Evolutionary conservation across 2,797 vertebrate genomes (phyloP).

Genomic region (Hydrocynus forskahlii): DNA sequence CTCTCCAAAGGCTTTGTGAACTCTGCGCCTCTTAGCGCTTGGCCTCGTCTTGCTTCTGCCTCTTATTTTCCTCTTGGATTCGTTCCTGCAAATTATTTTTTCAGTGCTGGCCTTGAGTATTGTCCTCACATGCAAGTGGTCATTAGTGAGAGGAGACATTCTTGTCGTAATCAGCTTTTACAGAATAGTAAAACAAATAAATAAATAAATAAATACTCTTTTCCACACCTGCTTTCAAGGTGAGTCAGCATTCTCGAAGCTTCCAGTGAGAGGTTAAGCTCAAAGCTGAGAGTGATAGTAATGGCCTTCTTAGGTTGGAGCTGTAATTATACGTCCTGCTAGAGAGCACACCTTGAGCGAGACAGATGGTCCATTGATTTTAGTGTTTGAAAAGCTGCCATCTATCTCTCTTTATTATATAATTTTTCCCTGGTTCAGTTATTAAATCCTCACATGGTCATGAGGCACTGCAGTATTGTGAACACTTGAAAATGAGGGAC

Average conservation of each 20-base stretch:
- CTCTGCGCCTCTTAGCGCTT: constrained; percentile 1
- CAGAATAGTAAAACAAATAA: constrained; percentile 27
- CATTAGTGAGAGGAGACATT: constrained; percentile 28
- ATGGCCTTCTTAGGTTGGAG: constrained; percentile 33
- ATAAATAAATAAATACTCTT: not conserved
- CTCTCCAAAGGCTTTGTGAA: not conserved
- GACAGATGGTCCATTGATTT: constrained; percentile 60
- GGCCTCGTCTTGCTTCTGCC: constrained; percentile 4
- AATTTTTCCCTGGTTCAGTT: constrained; percentile 24
- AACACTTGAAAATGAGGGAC: not conserved
- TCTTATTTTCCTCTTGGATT: constrained; percentile 18
- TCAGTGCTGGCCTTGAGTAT: constrained; percentile 16
- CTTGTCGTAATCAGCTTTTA: constrained; percentile 43
- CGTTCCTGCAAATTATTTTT: not conserved
- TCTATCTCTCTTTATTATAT: constrained; percentile 39
- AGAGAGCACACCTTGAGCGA: constrained; percentile 53
- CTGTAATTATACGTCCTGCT: constrained; percentile 45
- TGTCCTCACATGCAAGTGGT: constrained; percentile 39
- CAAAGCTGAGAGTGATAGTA: constrained; percentile 13
- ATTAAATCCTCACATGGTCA: constrained; percentile 29
- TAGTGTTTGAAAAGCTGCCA: constrained; percentile 49
- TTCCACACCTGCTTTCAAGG: constrained; percentile 22
- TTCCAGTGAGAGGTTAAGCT: constrained; percentile 28
- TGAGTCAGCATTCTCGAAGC: constrained; percentile 34
- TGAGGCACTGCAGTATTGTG: constrained; percentile 17